Conservation (phyloP, 2,113 vertebrate genomes). For the Apodemus speciosus region DNA sequence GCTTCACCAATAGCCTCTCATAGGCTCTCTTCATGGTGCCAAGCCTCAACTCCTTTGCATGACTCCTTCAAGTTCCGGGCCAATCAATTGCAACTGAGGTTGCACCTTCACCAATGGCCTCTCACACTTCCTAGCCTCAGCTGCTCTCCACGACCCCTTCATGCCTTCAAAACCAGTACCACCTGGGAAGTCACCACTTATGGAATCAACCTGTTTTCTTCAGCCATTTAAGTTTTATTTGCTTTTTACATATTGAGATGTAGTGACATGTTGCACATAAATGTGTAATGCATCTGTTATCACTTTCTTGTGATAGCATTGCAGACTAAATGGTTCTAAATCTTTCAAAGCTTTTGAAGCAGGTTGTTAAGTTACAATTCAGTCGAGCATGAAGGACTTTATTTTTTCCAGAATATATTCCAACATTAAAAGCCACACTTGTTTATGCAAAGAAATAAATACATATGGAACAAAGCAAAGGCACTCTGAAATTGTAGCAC, state of each 20-base stretch:
- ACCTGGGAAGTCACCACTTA: background rate
- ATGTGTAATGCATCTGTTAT: background rate
- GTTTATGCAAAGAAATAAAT: background rate
- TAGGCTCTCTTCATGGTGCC: too few relatives aligned
- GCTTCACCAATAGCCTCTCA: too few relatives aligned
- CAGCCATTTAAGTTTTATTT: background rate
- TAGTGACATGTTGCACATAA: background rate
- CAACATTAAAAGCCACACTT: background rate
- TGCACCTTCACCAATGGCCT: too few relatives aligned
- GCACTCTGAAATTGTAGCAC: background rate
- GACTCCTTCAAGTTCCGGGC: too few relatives aligned
- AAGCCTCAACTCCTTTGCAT: too few relatives aligned
- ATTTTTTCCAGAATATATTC: background rate
- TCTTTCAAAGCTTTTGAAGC: background rate
- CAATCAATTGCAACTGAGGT: too few relatives aligned
- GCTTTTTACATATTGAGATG: background rate
- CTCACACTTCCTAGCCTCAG: too few relatives aligned
- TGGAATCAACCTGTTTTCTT: background rate
- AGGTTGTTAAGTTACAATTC: background rate
- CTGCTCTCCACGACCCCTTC: too few relatives aligned
- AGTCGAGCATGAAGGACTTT: background rate
- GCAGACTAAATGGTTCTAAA: background rate
- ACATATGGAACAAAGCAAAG: background rate
- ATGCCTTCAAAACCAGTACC: too few relatives aligned
- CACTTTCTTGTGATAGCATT: constrained; percentile 1